Conservation (phyloP, 2,888 invertebrate genomes). For the Chaetoderma sp. region DNA sequence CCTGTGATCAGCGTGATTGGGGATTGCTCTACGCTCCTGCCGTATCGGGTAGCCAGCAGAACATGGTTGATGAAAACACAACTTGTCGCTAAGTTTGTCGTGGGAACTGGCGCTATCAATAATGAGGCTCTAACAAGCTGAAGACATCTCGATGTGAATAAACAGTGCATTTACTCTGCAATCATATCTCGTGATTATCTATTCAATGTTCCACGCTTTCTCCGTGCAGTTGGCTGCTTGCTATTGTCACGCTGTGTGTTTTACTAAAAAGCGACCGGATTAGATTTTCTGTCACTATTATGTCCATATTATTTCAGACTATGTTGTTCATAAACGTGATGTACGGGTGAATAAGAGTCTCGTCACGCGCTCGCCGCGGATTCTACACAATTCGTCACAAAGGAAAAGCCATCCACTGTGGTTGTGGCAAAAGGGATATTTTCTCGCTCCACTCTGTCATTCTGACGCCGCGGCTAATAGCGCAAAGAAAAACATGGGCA, state of each 20-base stretch:
- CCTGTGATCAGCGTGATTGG: too few relatives aligned
- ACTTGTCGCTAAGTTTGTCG: background rate
- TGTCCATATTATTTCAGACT: constrained; percentile 2
- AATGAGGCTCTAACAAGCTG: constrained; percentile 7
- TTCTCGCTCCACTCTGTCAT: too few relatives aligned
- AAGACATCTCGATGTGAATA: background rate
- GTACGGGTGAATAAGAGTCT: too few relatives aligned
- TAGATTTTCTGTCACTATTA: background rate
- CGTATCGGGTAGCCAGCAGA: background rate
- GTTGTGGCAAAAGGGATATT: too few relatives aligned
- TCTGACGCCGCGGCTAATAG: too few relatives aligned
- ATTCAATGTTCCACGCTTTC: background rate
- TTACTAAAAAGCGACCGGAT: constrained; percentile 3
- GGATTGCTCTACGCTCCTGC: too few relatives aligned
- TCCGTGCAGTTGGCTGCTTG: background rate
- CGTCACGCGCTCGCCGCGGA: too few relatives aligned
- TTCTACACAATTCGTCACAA: too few relatives aligned
- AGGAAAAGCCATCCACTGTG: too few relatives aligned
- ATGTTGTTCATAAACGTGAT: background rate
- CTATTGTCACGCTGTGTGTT: constrained; percentile 5
- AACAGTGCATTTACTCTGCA: constrained; percentile 4
- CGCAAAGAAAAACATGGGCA: too few relatives aligned
- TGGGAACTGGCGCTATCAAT: constrained; percentile 1
- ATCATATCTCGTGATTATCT: constrained; percentile 6
- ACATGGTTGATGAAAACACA: constrained; percentile 1